Conservation (phyloP, 2,888 invertebrate species). For the Disparrhopalites patrizii region DNA sequence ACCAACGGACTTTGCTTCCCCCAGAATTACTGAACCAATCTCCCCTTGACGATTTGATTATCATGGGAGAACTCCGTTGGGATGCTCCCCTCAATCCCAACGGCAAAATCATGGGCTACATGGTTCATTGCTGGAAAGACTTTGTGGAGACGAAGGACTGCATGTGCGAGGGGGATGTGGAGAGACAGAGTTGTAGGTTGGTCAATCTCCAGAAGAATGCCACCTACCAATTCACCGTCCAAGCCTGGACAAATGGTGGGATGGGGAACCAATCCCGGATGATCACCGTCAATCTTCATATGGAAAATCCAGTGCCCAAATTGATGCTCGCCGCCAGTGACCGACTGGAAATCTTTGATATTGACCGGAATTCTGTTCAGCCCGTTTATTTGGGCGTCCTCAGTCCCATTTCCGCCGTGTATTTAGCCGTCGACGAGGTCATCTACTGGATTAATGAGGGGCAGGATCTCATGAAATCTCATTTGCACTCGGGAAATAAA, state of each 20-base stretch:
- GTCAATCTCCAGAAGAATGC: constrained; percentile 31
- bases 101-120: constrained; percentile 70
- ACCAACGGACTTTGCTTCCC: not conserved
- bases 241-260: constrained; percentile 74
- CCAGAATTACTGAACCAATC: too few relatives aligned
- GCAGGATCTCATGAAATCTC: constrained; percentile 64
- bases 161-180: constrained; percentile 31
- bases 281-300: constrained; percentile 64
- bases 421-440: constrained; percentile 53
- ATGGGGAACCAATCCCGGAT: constrained; percentile 66
- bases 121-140: constrained; percentile 65
- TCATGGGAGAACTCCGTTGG: constrained; percentile 74
- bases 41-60: not conserved
- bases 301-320: constrained; percentile 66
- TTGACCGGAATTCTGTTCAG: constrained; percentile 60
- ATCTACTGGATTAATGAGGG: constrained; percentile 79
- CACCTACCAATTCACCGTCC: constrained; percentile 59
- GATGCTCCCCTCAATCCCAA: constrained; percentile 68
- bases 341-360: constrained; percentile 68
- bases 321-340: constrained; percentile 70
- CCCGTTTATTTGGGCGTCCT: constrained; percentile 31
- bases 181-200: constrained; percentile 33
- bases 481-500: constrained; percentile 55
- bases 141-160: constrained; percentile 32
- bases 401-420: constrained; percentile 36